Conservation (phyloP, 2,888 invertebrate species). For the Athrips mouffetella region DNA sequence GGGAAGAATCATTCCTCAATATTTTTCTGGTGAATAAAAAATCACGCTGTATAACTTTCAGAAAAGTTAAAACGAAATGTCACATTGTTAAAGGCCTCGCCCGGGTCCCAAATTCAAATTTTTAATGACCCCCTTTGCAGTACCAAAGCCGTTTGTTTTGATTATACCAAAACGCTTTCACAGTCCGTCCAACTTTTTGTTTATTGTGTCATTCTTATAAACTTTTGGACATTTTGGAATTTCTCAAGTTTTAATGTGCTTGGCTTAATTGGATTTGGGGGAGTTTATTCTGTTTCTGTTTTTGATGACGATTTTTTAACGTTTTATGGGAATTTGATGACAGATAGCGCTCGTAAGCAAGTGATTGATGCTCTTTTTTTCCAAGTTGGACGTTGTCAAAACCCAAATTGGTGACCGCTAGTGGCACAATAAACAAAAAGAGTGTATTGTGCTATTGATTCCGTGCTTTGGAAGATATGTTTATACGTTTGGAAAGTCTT, state of each 20-base stretch:
- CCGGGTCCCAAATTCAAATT: background rate
- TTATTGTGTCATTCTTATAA: conserved; percentile 13
- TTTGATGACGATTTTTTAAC: background rate
- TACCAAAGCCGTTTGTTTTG: conserved; percentile 3
- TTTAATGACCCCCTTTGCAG: background rate
- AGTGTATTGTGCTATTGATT: too few relatives aligned
- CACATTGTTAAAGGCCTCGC: background rate
- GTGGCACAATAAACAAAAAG: too few relatives aligned
- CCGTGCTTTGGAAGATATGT: too few relatives aligned
- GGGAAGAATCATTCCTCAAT: too few relatives aligned
- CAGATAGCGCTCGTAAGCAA: too few relatives aligned
- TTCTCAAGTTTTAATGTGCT: conserved; percentile 12
- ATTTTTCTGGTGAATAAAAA: too few relatives aligned
- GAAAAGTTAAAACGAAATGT: background rate
- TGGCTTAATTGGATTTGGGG: background rate
- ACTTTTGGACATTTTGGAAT: conserved; percentile 7
- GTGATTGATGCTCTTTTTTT: too few relatives aligned
- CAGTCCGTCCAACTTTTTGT: conserved; percentile 11
- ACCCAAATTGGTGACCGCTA: too few relatives aligned
- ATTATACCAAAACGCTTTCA: conserved; percentile 1
- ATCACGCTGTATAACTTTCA: too few relatives aligned
- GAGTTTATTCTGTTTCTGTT: conserved; percentile 1
- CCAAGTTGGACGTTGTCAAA: too few relatives aligned
- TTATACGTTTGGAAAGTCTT: too few relatives aligned
- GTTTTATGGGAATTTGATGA: too few relatives aligned